Evolutionary conservation across 2,113 vertebrate genomes (phyloP), one percentile per base, ranked within the genome.

Genomic region (Thomomys bottae): DNA sequence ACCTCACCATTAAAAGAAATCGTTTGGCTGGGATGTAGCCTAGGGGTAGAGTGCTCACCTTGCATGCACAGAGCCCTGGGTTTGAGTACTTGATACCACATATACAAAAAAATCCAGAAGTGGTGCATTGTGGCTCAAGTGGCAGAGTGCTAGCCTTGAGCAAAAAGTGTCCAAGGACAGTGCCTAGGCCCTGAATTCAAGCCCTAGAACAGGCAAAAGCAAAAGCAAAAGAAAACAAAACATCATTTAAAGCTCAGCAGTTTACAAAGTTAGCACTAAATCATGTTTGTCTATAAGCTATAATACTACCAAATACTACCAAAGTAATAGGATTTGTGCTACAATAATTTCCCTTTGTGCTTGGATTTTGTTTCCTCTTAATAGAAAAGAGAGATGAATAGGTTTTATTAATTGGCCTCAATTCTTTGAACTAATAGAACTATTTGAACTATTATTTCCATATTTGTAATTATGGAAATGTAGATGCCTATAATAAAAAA

Each of bases 391-490:
- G 93, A 95, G 95, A 90, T 94, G 89, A n/a, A 45, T 54, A 70
- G 30, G 20, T 81, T 90, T 83, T 71, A 68, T 88, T 73, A 85
- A 94, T 91, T 98, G 95, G 75, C 94, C 94, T 96, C 72, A 97
- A 94, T 84, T 96, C 72, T 96, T 90, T 93, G 76, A 96, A 95
- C 83, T 96, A 28, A 95, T 93, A 4, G 59, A 24, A 61, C 4
- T 61, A 61, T 96, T 88, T 93, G 73, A 96, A 95, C 83, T 96
- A 28, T 96, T 93, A 83, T 75, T 57, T 95, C 89, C 68, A 89
- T 93, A 93, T 95, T 91, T 96, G 28, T 95, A 92, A 91, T 77
- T 84, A 85, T 97, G 94, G 68, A 95, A 93, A 94, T 95, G 92
- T 92, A 84, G 76, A 2, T 63, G 66, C 89, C 64, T 78, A 96